Conservation (phyloP, 2,888 invertebrate genomes). For the Aphrophora alni region DNA sequence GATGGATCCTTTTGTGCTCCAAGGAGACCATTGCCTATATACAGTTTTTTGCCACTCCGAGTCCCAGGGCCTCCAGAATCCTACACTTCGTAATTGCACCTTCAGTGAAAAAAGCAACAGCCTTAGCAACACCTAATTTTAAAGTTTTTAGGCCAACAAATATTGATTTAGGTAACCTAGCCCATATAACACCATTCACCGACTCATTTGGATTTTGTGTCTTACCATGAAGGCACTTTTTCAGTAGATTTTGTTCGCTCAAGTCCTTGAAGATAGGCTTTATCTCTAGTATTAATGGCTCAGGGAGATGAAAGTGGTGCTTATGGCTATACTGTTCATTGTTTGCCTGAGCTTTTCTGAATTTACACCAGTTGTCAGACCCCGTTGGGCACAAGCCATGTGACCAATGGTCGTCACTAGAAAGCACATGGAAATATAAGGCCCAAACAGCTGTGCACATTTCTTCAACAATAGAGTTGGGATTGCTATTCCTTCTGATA, state of each 20-base stretch:
- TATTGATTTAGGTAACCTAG: not conserved
- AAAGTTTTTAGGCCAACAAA: slow-evolving; percentile 1
- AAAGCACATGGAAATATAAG: slow-evolving; percentile 36
- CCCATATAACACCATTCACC: not conserved
- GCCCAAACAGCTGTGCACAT: slow-evolving; percentile 42
- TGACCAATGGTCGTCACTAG: slow-evolving; percentile 36
- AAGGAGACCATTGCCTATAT: not conserved
- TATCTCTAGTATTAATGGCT: not conserved
- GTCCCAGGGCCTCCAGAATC: not conserved
- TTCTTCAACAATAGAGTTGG: no score
- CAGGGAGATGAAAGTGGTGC: not conserved
- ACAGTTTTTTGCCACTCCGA: not conserved
- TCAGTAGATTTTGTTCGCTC: no score
- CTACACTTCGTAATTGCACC: not conserved
- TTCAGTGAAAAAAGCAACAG: not conserved
- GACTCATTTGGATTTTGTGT: not conserved
- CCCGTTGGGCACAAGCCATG: slow-evolving; percentile 36
- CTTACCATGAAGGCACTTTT: not conserved
- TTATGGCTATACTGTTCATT: not conserved
- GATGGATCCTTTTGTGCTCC: no score
- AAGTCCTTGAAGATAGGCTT: no score
- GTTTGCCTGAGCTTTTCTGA: not conserved
- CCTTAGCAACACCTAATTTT: slow-evolving; percentile 12
- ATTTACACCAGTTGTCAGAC: slow-evolving; percentile 34
- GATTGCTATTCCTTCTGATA: slow-evolving; percentile 34